These are phyloP conservation scores for Leucozona laternaria DNA, from an alignment of 2,888 invertebrate genomes.

Conservation along the genomic window DNA sequence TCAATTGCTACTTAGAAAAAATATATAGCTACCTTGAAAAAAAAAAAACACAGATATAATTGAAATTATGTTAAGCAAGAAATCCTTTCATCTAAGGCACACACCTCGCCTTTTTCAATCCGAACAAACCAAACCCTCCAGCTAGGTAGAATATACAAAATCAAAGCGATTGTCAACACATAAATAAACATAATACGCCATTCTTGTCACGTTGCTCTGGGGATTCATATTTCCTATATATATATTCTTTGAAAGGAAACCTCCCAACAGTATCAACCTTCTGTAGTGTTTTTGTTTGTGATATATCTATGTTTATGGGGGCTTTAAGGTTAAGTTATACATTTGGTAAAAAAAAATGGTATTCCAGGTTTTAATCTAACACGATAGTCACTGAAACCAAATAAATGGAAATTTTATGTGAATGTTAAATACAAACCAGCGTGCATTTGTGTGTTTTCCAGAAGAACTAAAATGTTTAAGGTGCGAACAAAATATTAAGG, in stretches of 20 bases:
- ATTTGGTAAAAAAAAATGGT: not conserved
- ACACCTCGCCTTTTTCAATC: conserved; percentile 20
- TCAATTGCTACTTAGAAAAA: not conserved
- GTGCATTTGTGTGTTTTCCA: not conserved
- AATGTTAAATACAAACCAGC: not conserved
- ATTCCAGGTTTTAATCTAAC: not conserved
- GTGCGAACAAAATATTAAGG: too few species aligned
- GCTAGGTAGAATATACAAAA: conserved; percentile 35
- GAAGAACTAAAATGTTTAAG: not conserved
- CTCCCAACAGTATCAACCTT: not conserved
- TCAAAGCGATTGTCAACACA: conserved; percentile 64
- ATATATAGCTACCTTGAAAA: not conserved
- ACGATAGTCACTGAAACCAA: too few species aligned
- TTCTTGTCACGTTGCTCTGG: conserved; percentile 62
- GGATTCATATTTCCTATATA: conserved; percentile 46
- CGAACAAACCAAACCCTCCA: not conserved
- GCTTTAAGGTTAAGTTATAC: not conserved
- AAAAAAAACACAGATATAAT: not conserved
- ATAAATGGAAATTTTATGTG: too few species aligned
- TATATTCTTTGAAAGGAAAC: not conserved
- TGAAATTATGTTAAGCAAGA: conserved; percentile 6
- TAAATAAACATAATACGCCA: conserved; percentile 53
- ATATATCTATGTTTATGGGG: not conserved
- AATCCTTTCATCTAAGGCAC: conserved; percentile 23
- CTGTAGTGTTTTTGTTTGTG: not conserved